A percentile compares a stretch with the other conserved stretches of the same genome.
These are phyloP conservation scores for Strix aluco DNA, from an alignment of 2,113 vertebrate genomes.

Conservation along the genomic window DNA sequence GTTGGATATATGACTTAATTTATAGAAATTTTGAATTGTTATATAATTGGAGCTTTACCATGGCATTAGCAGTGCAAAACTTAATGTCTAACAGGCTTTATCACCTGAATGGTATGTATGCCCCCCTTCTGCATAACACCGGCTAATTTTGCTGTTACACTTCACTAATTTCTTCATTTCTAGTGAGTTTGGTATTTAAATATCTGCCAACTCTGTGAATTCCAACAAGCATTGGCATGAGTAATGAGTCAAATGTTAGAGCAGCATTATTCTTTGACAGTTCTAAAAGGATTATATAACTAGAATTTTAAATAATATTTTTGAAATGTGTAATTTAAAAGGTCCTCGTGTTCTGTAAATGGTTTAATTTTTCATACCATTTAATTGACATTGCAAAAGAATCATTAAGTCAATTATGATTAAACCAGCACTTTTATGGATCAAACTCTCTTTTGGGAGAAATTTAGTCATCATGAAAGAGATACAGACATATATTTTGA, in stretches of 20 bases:
- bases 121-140: not conserved
- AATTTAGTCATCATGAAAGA: not conserved
- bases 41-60: not conserved
- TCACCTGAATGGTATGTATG: not conserved
- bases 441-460: constrained; percentile 52
- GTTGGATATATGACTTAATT: not conserved
- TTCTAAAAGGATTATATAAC: constrained; percentile 72
- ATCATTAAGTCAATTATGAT: constrained; percentile 47
- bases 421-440: constrained; percentile 30
- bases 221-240: constrained; percentile 73
- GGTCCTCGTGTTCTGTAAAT: constrained; percentile 52
- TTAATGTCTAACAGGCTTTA: not conserved
- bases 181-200: constrained; percentile 66
- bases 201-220: constrained; percentile 66
- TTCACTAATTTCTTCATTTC: constrained; percentile 67
- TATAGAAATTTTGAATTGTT: not conserved
- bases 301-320: constrained; percentile 66
- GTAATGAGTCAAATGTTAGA: constrained; percentile 70
- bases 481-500: not conserved
- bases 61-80: not conserved
- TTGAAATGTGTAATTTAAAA: constrained; percentile 73
- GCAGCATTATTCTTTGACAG: constrained; percentile 72
- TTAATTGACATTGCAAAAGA: constrained; percentile 52
- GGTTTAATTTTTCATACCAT: constrained; percentile 58
- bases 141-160: constrained; percentile 53